These are phyloP conservation scores for Hormaphis cornu DNA, from an alignment of 1,140 invertebrate genomes.

Conservation along the genomic window DNA sequence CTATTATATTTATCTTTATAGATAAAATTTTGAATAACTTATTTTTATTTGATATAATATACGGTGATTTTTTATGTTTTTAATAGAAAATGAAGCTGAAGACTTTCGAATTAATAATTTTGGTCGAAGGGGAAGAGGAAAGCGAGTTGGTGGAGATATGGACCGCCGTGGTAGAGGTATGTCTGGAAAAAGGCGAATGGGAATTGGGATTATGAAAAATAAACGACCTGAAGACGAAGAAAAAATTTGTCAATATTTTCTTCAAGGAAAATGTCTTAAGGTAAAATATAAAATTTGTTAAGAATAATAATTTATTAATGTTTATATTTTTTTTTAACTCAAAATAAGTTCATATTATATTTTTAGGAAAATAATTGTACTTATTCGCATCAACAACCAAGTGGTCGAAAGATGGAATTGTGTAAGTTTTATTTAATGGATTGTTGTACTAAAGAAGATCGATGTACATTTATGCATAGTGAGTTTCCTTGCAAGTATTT, in stretches of 20 bases:
- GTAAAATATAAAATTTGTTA: neutral
- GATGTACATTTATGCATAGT: conserved; percentile 92
- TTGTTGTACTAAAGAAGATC: conserved; percentile 88
- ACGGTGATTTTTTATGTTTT: too few species aligned
- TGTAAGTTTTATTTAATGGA: conserved; percentile 96
- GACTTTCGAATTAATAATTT: conserved; percentile 1
- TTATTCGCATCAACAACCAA: conserved; percentile 75
- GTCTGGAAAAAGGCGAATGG: neutral
- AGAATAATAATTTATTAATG: neutral
- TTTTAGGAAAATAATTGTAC: conserved; percentile 62
- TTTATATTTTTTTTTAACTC: conserved; percentile 25
- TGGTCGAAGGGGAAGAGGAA: conserved; percentile 10
- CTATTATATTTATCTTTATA: too few species aligned
- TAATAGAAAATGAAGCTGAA: neutral
- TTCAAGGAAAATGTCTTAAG: conserved; percentile 19
- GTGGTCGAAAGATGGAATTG: conserved; percentile 79
- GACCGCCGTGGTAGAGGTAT: conserved; percentile 5
- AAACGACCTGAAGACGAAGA: conserved; percentile 25
- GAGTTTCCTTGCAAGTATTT: conserved; percentile 97
- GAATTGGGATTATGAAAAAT: neutral
- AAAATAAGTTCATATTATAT: conserved; percentile 38
- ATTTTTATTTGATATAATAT: too few species aligned
- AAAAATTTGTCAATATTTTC: conserved; percentile 32
- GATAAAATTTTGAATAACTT: too few species aligned
- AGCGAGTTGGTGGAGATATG: neutral